Conservation (phyloP, 2,797 vertebrate species). For the Typhlichthys subterraneus region DNA sequence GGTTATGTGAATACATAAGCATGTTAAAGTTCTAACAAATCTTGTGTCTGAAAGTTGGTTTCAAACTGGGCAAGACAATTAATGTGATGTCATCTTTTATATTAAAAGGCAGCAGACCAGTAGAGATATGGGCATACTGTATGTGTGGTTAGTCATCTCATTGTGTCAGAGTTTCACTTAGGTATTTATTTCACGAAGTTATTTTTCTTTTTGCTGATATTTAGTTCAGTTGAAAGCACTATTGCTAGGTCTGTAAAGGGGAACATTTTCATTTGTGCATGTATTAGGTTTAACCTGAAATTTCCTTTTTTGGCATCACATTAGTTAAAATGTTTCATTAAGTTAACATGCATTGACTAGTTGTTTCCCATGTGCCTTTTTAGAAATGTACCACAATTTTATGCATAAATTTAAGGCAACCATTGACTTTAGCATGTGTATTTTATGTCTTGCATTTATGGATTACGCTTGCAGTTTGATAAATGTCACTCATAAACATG, state of each 20-base stretch:
- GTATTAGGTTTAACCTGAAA: neutral
- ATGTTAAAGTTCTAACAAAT: neutral
- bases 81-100: constrained; percentile 58
- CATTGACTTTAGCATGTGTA: constrained; percentile 48
- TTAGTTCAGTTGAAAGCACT: constrained; percentile 24
- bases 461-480: constrained; percentile 87
- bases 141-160: constrained; percentile 29
- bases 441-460: constrained; percentile 43
- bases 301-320: constrained; percentile 2
- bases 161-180: constrained; percentile 35
- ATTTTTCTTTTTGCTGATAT: constrained; percentile 14
- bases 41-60: constrained; percentile 15
- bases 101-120: constrained; percentile 61
- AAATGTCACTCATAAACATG: constrained; percentile 55
- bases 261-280: constrained; percentile 17
- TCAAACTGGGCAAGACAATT: constrained; percentile 19
- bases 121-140: constrained; percentile 16
- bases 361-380: neutral
- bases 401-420: neutral
- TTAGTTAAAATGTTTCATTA: neutral
- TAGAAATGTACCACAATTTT: neutral
- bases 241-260: constrained; percentile 22
- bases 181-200: constrained; percentile 43
- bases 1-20: no score
- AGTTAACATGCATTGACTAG: neutral